These are phyloP conservation scores for Idris sp. DNA, from an alignment of 1,140 invertebrate genomes.

Conservation along the genomic window DNA sequence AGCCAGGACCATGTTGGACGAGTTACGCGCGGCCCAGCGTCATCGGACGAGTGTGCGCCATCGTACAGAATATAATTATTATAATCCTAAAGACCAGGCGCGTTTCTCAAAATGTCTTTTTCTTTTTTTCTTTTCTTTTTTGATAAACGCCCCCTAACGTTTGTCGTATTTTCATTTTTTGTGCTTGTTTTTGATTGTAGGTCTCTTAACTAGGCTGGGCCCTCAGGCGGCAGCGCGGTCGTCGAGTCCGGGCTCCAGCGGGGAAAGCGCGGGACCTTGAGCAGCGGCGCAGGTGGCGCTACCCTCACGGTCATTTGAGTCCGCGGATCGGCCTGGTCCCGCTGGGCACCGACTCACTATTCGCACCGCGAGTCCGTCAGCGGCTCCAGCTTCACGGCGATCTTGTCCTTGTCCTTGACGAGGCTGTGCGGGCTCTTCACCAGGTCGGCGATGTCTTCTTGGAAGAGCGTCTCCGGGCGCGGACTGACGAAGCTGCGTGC, in stretches of 20 bases:
- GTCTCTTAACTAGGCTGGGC: slow-evolving; percentile 46
- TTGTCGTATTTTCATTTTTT: slow-evolving; percentile 54
- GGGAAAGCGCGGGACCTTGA: slow-evolving; percentile 54
- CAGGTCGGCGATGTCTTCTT: slow-evolving; percentile 81
- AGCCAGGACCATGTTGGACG: not conserved
- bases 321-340: slow-evolving; percentile 45
- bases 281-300: slow-evolving; percentile 41
- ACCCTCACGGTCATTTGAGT: slow-evolving; percentile 20
- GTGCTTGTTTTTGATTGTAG: slow-evolving; percentile 63
- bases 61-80: slow-evolving; percentile 35
- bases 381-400: slow-evolving; percentile 77
- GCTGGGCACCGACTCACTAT: slow-evolving; percentile 68
- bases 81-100: slow-evolving; percentile 46
- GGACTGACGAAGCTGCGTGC: slow-evolving; percentile 80
- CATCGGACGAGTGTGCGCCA: slow-evolving; percentile 11
- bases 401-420: slow-evolving; percentile 77
- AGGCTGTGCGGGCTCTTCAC: slow-evolving; percentile 79
- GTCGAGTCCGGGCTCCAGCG: slow-evolving; percentile 61
- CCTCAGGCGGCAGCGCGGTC: slow-evolving; percentile 38
- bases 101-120: slow-evolving; percentile 22
- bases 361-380: slow-evolving; percentile 76
- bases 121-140: no score
- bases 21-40: slow-evolving; percentile 23
- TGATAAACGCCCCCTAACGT: no score
- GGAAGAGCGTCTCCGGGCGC: slow-evolving; percentile 82